phyloP scores from a whole-genome alignment of 2,113 vertebrate genomes.

The Python bivittatus region DNA sequence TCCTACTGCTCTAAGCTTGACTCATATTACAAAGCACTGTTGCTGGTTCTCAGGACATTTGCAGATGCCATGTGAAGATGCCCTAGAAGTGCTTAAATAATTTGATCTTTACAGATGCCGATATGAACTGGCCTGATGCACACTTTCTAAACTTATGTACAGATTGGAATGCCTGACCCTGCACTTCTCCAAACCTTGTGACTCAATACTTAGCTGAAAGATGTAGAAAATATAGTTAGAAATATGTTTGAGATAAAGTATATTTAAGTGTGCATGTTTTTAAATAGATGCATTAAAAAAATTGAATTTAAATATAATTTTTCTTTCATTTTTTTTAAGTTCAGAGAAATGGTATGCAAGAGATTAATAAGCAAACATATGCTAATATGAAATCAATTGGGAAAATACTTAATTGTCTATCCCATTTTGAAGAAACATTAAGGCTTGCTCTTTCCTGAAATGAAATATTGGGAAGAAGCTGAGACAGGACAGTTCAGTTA shows the following conservation, averaged over 20 bases:
- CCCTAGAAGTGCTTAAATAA: not conserved
- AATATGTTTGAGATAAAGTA: not conserved
- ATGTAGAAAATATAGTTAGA: not conserved
- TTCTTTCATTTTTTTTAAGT: too few species aligned
- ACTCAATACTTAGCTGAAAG: not conserved
- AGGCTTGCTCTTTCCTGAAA: too few species aligned
- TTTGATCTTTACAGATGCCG: not conserved
- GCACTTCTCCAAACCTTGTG: not conserved
- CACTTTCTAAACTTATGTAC: not conserved
- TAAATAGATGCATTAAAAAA: too few species aligned
- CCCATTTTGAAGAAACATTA: too few species aligned
- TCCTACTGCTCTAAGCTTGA: not conserved
- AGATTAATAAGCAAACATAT: too few species aligned
- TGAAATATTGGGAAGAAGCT: too few species aligned
- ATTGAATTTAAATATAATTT: too few species aligned
- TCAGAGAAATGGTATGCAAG: too few species aligned
- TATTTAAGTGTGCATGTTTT: too few species aligned
- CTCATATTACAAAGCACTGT: conserved; percentile 42
- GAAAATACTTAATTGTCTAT: too few species aligned
- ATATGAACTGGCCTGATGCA: not conserved
- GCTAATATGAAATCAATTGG: too few species aligned
- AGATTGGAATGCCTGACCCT: not conserved
- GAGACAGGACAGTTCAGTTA: not conserved
- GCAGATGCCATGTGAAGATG: too few species aligned
- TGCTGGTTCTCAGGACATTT: conserved; percentile 14